Conservation (phyloP, 2,113 vertebrate species). For the Pimephales promelas region DNA sequence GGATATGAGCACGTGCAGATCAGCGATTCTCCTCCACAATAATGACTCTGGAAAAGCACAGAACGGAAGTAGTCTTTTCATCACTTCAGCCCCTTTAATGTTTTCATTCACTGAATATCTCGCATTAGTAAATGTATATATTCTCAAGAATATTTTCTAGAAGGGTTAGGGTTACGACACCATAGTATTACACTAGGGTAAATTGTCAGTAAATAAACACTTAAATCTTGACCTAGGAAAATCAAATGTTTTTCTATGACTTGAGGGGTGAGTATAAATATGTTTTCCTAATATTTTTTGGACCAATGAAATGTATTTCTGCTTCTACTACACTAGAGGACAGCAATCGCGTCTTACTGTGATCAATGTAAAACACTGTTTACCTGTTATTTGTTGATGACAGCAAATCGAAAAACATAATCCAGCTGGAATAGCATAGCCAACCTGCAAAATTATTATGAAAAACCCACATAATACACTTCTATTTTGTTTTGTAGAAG, state of each 20-base stretch:
- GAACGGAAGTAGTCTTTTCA: no score
- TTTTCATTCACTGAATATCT: background rate
- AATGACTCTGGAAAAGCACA: constrained; percentile 73
- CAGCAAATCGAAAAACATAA: constrained; percentile 79
- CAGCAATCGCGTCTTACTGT: background rate
- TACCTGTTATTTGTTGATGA: constrained; percentile 84
- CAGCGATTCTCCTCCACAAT: constrained; percentile 83
- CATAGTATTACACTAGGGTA: no score
- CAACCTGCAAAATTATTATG: constrained; percentile 71
- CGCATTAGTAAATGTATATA: no score
- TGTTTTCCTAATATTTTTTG: background rate
- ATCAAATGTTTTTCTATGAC: no score
- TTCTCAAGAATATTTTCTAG: no score
- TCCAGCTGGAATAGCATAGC: constrained; percentile 82
- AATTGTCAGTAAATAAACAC: no score
- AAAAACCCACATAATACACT: background rate
- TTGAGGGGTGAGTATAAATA: no score
- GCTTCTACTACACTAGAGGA: background rate
- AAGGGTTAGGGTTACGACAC: no score
- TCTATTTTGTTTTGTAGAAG: background rate
- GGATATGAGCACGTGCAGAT: constrained; percentile 78
- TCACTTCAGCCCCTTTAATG: no score
- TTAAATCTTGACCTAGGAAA: no score
- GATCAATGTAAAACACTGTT: no score
- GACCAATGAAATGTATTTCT: constrained; percentile 5